These are phyloP conservation scores for Hypotaenidia okinawae DNA, from an alignment of 2,797 vertebrate species.

Conservation along the genomic window DNA sequence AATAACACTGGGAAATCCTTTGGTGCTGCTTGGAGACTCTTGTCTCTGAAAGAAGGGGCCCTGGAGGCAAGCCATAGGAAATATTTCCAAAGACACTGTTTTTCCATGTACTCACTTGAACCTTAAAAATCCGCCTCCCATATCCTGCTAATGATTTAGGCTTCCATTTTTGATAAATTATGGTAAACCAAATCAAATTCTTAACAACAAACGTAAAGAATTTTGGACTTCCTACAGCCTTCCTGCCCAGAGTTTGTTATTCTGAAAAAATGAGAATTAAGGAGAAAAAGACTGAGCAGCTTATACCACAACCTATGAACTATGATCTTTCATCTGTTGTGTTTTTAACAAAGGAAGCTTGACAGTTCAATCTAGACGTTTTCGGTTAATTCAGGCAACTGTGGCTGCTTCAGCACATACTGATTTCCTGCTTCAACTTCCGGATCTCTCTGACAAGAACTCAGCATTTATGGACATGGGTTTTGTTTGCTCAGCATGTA, in stretches of 20 bases:
- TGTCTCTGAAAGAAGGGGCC: background rate
- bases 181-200: background rate
- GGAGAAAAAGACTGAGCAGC: background rate
- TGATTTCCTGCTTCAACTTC: conserved; percentile 54
- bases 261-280: background rate
- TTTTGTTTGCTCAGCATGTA: conserved; percentile 4
- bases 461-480: background rate
- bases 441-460: background rate
- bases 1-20: background rate
- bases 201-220: background rate
- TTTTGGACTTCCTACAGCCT: background rate
- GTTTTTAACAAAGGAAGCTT: conserved; percentile 8
- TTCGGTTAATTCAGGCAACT: background rate
- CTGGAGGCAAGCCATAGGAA: background rate
- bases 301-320: background rate
- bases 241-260: background rate
- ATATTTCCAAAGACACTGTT: background rate
- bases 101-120: background rate
- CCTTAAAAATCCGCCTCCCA: background rate
- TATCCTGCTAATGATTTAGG: background rate
- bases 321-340: background rate
- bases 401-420: background rate
- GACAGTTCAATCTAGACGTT: conserved; percentile 8
- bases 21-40: background rate
- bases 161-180: background rate